Conservation (phyloP, 1,140 invertebrate species). For the Dendroctonus ponderosae region DNA sequence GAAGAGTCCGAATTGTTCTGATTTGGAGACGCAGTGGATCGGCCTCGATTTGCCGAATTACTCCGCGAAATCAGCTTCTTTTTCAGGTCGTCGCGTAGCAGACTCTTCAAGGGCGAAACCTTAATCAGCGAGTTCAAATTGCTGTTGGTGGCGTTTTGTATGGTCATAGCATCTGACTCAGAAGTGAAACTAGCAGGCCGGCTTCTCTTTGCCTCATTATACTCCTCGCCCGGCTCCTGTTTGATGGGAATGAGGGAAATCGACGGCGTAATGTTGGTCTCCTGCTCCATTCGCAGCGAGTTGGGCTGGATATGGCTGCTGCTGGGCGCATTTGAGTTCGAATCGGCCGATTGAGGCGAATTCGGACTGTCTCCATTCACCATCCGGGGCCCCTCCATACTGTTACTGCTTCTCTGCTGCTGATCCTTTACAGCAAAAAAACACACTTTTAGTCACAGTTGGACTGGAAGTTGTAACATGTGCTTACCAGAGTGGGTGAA, state of each 20-base stretch:
- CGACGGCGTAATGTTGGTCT: conserved; percentile 72
- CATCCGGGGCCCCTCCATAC: conserved; percentile 47
- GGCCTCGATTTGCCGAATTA: conserved; percentile 45
- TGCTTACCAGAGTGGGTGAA: conserved; percentile 49
- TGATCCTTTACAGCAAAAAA: conserved; percentile 19
- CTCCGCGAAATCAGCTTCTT: conserved; percentile 67
- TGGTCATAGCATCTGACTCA: conserved; percentile 45
- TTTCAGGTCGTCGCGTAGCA: conserved; percentile 77
- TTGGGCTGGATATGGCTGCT: conserved; percentile 59
- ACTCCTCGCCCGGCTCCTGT: conserved; percentile 60
- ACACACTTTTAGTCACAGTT: conserved; percentile 5
- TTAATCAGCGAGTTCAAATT: conserved; percentile 67
- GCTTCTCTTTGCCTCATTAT: conserved; percentile 46
- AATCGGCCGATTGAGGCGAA: conserved; percentile 75
- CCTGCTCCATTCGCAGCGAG: conserved; percentile 50
- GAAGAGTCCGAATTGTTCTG: conserved; percentile 45
- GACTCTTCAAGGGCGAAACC: conserved; percentile 79
- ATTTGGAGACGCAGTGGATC: conserved; percentile 37
- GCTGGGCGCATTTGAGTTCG: conserved; percentile 68
- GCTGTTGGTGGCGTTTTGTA: conserved; percentile 59
- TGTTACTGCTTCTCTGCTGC: conserved; percentile 26
- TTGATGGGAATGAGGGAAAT: conserved; percentile 85
- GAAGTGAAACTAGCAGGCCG: conserved; percentile 47
- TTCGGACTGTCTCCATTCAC: conserved; percentile 60
- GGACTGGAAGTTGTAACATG: background rate